phyloP scores from a whole-genome alignment of 2,113 vertebrate species.

The Bos taurus region DNA sequence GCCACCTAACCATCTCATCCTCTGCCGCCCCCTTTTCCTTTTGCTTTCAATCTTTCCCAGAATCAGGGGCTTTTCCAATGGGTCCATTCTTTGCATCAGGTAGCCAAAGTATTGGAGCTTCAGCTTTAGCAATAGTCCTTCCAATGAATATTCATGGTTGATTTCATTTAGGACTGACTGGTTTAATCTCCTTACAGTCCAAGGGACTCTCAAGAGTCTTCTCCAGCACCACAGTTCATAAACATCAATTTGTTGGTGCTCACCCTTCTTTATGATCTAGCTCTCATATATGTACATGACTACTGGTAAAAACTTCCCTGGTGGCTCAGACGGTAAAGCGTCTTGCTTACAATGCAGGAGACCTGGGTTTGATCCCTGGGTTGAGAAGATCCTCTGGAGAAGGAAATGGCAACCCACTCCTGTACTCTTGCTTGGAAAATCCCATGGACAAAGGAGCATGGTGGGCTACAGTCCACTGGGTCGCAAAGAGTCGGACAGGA shows the following conservation, averaged over 20 bases:
- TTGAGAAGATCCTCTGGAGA: no score
- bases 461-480: no score
- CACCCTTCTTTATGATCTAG: background rate
- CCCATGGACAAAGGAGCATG: no score
- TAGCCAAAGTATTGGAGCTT: background rate
- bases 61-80: background rate
- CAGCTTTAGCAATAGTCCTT: background rate
- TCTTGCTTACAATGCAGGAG: no score
- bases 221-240: background rate
- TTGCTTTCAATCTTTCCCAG: background rate
- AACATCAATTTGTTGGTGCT: background rate
- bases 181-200: background rate
- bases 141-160: background rate
- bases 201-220: background rate
- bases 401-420: no score
- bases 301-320: background rate
- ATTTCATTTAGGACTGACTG: background rate
- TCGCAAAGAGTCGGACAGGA: no score
- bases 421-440: no score
- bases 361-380: no score
- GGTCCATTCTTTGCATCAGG: background rate
- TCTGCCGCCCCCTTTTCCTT: background rate
- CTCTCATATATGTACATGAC: background rate
- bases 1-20: background rate
- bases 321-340: no score